Evolutionary conservation across 2,113 vertebrate species (phyloP).

Genomic region (Argyrosomus japonicus): DNA sequence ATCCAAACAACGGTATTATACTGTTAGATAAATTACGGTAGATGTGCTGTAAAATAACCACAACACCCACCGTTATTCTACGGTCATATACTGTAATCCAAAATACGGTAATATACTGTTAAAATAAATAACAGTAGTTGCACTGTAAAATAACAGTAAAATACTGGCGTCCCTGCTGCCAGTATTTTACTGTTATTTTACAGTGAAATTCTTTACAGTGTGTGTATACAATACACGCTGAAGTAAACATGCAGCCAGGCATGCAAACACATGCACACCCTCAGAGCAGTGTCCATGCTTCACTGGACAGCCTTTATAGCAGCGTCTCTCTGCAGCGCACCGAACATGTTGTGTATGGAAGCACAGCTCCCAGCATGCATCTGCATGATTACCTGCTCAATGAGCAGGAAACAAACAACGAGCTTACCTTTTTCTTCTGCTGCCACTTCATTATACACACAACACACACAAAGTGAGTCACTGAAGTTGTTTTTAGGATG

Average conservation of each 20-base stretch:
- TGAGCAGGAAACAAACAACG: background rate
- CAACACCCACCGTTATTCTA: too few species aligned
- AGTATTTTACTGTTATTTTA: too few species aligned
- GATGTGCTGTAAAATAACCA: too few species aligned
- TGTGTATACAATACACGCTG: background rate
- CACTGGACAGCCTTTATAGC: background rate
- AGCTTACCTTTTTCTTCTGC: background rate
- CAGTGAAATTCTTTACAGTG: too few species aligned
- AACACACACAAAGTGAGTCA: background rate
- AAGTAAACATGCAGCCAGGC: slow-evolving; percentile 4
- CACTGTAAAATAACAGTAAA: too few species aligned
- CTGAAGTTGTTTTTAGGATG: background rate
- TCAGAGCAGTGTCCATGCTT: background rate
- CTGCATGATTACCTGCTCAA: slow-evolving; percentile 20
- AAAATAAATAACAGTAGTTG: too few species aligned
- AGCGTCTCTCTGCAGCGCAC: background rate
- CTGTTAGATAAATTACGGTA: too few species aligned
- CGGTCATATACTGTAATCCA: too few species aligned
- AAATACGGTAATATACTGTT: too few species aligned
- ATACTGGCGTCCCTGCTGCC: too few species aligned
- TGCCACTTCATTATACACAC: background rate
- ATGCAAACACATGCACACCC: background rate
- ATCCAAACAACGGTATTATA: too few species aligned
- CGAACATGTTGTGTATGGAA: background rate
- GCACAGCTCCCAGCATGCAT: background rate